Conservation (phyloP, 2,113 vertebrate species). For the Poeciliopsis turrubarensis region DNA sequence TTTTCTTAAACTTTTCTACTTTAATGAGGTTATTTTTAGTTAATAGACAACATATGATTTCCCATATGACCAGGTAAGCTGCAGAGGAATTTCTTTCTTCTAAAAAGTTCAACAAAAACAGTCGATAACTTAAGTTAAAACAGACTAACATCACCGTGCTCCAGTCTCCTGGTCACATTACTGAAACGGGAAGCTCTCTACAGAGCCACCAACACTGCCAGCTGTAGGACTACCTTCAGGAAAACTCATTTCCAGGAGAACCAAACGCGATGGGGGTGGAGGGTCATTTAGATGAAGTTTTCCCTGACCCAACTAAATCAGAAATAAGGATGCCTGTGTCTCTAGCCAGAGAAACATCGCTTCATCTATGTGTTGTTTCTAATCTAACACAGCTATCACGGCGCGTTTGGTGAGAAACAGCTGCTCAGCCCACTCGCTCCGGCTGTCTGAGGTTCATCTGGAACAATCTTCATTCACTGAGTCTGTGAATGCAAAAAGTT, state of each 20-base stretch:
- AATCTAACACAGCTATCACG: constrained; percentile 27
- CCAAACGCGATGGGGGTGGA: constrained; percentile 41
- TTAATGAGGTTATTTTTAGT: no score
- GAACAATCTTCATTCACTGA: not conserved
- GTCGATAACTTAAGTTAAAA: not conserved
- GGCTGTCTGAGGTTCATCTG: constrained; percentile 3
- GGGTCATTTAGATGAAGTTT: constrained; percentile 64
- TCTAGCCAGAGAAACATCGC: constrained; percentile 61
- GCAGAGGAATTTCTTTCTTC: no score
- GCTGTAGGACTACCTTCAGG: not conserved
- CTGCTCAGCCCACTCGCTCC: constrained; percentile 44
- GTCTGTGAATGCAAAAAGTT: not conserved
- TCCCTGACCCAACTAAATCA: constrained; percentile 43
- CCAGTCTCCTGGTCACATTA: not conserved
- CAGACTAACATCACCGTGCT: not conserved
- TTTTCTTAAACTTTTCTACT: no score
- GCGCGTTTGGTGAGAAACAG: constrained; percentile 33
- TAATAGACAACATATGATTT: no score
- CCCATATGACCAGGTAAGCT: no score
- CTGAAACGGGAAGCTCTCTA: constrained; percentile 11
- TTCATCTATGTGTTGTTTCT: constrained; percentile 62
- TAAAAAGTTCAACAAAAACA: not conserved
- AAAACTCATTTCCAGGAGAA: constrained; percentile 54
- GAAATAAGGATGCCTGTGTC: constrained; percentile 71
- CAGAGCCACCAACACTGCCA: constrained; percentile 32